Percentiles rank a stretch among this genome's conserved stretches.
These are phyloP conservation scores for Leucoma salicis DNA, from an alignment of 2,888 invertebrate genomes.

Conservation along the genomic window DNA sequence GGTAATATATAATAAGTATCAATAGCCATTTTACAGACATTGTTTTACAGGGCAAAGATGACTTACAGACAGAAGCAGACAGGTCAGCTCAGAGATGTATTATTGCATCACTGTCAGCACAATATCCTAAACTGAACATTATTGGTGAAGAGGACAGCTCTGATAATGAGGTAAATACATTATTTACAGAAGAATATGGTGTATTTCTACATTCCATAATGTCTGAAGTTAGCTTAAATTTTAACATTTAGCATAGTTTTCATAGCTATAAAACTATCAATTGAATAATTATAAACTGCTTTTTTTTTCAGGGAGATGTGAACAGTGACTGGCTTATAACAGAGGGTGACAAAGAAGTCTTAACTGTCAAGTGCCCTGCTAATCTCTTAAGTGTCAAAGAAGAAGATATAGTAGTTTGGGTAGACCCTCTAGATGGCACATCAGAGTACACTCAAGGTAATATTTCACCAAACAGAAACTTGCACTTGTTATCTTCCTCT, in stretches of 20 bases:
- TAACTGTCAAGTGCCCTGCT: conserved; percentile 84
- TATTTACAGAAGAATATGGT: too few species aligned
- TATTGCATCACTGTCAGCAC: conserved; percentile 90
- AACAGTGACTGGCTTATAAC: conserved; percentile 89
- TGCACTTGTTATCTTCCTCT: conserved; percentile 2
- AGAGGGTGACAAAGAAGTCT: conserved; percentile 86
- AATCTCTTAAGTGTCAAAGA: conserved; percentile 84
- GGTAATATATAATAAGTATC: too few species aligned
- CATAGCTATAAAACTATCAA: too few species aligned
- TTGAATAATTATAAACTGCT: too few species aligned
- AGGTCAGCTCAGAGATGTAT: conserved; percentile 97
- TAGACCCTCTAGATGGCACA: conserved; percentile 99
- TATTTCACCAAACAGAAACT: background rate
- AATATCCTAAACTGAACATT: conserved; percentile 92
- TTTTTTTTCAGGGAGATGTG: conserved; percentile 71
- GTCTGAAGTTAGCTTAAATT: too few species aligned
- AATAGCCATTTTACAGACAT: too few species aligned
- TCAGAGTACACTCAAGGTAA: conserved; percentile 97
- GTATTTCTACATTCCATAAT: too few species aligned
- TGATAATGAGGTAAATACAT: conserved; percentile 78
- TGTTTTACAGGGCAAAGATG: conserved; percentile 92
- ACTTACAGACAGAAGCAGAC: conserved; percentile 99
- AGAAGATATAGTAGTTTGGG: conserved; percentile 97
- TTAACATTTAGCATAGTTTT: too few species aligned
- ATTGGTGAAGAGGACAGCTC: conserved; percentile 95